phyloP scores from a whole-genome alignment of 2,797 vertebrate genomes.

The Microcaecilia unicolor region DNA sequence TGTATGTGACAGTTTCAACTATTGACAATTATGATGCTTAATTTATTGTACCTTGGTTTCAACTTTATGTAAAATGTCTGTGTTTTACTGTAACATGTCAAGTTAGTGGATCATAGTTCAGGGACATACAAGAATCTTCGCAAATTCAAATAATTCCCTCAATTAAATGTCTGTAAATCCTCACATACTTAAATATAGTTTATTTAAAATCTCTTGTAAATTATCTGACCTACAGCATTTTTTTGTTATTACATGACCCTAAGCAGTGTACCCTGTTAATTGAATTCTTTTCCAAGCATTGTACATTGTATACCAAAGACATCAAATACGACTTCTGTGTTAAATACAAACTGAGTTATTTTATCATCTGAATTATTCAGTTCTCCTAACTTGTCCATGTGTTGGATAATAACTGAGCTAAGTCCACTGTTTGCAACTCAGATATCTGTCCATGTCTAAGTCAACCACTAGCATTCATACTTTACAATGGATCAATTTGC shows the following conservation, averaged over 20 bases:
- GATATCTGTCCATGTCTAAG: not conserved
- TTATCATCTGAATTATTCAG: slow-evolving; percentile 21
- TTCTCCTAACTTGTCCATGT: slow-evolving; percentile 15
- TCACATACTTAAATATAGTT: slow-evolving; percentile 59
- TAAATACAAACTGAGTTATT: slow-evolving; percentile 28
- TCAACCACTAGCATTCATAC: not conserved
- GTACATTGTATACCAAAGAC: slow-evolving; percentile 82
- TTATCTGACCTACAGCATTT: slow-evolving; percentile 60
- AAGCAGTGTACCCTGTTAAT: slow-evolving; percentile 41
- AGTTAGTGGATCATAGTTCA: slow-evolving; percentile 61
- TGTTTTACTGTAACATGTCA: slow-evolving; percentile 90
- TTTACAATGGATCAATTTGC: not conserved
- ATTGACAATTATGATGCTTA: slow-evolving; percentile 86
- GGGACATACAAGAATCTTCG: slow-evolving; percentile 58
- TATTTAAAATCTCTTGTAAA: slow-evolving; percentile 68
- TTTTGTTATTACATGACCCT: slow-evolving; percentile 52
- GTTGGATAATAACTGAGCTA: slow-evolving; percentile 29
- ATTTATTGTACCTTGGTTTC: slow-evolving; percentile 94
- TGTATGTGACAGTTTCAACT: slow-evolving; percentile 91
- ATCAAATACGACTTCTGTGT: slow-evolving; percentile 32
- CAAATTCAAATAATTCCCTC: slow-evolving; percentile 50
- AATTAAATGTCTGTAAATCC: slow-evolving; percentile 68
- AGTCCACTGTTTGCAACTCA: not conserved
- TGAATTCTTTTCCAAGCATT: slow-evolving; percentile 35
- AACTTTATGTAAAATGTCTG: slow-evolving; percentile 82